A percentile compares a stretch with the other conserved stretches of the same genome.
Conservation (phyloP, 2,113 vertebrate species). For the Eubucco bourcierii region DNA sequence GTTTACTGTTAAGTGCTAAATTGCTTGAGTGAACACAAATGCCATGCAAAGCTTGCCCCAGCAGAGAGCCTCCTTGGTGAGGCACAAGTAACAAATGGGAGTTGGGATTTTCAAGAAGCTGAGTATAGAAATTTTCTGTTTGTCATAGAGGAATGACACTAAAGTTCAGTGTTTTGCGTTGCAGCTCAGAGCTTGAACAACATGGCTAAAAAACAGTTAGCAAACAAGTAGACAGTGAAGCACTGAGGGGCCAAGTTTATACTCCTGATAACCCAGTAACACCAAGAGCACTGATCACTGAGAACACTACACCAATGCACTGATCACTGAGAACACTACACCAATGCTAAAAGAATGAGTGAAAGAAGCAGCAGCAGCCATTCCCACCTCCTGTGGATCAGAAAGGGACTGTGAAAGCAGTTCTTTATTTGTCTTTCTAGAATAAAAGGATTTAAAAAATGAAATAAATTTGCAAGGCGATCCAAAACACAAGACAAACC, state of each 20-base stretch:
- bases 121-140: neutral
- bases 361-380: neutral
- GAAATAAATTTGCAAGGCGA: neutral
- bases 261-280: neutral
- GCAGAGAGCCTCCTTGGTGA: neutral
- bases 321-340: neutral
- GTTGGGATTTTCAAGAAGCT: neutral
- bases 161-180: neutral
- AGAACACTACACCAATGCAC: too few relatives aligned
- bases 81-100: neutral
- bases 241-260: neutral
- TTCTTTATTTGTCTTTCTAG: neutral
- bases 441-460: neutral
- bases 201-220: accelerated
- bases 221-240: neutral
- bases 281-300: too few relatives aligned
- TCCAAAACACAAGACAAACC: neutral
- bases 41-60: neutral
- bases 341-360: neutral
- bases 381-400: neutral
- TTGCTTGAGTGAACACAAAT: neutral
- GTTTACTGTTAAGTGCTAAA: neutral
- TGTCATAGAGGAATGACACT: neutral
- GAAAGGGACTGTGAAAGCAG: neutral
- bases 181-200: neutral